These are phyloP conservation scores for Alethe castanea DNA, from an alignment of 2,113 vertebrate genomes.

Conservation along the genomic window DNA sequence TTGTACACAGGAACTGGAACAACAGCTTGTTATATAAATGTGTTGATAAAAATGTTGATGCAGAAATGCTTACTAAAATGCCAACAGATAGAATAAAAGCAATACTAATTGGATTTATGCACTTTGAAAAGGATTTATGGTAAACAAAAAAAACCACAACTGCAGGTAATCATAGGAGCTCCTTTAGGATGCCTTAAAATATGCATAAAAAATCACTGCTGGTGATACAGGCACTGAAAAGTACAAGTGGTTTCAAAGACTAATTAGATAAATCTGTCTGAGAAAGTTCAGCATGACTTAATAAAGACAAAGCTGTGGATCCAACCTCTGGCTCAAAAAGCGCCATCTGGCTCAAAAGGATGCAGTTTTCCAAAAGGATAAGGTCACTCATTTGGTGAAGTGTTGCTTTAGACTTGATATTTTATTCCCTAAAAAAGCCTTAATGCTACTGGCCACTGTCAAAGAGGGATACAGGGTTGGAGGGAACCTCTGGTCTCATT, in stretches of 20 bases:
- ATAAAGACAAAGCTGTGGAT: background rate
- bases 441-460: background rate
- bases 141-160: background rate
- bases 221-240: background rate
- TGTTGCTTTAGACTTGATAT: background rate
- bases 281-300: slow-evolving; percentile 14
- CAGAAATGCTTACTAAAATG: background rate
- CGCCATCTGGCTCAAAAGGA: background rate
- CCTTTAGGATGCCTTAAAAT: background rate
- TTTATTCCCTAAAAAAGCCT: background rate
- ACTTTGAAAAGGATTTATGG: background rate
- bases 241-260: background rate
- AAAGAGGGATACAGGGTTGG: background rate
- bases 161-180: background rate
- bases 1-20: background rate
- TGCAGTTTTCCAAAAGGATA: background rate
- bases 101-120: slow-evolving; percentile 20
- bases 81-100: background rate
- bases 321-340: background rate
- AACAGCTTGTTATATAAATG: slow-evolving; percentile 1
- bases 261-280: slow-evolving; percentile 26
- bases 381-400: background rate
- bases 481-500: background rate
- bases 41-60: slow-evolving; percentile 14
- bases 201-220: background rate